A percentile compares a stretch with the other conserved stretches of the same genome.
Evolutionary conservation across 2,113 vertebrate genomes (phyloP).

Genomic region (Accipiter cooperii): DNA sequence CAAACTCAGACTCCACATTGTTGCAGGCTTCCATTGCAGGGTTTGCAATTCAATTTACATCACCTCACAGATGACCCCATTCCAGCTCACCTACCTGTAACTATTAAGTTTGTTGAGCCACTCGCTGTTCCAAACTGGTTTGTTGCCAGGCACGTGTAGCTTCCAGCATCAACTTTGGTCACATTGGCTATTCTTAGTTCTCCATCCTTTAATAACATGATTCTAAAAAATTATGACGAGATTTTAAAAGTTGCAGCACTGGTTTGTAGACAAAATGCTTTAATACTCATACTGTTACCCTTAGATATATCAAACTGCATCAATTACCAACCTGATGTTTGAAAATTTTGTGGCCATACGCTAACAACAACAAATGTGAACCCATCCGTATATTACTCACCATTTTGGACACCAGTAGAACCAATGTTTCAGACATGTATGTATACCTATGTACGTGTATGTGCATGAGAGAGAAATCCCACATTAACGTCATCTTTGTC

Average conservation of each 20-base stretch:
- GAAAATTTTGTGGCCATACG: neutral
- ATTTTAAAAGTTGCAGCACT: neutral
- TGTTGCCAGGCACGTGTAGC: slow-evolving; percentile 85
- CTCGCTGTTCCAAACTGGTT: slow-evolving; percentile 92
- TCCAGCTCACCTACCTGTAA: slow-evolving; percentile 78
- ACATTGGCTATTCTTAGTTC: slow-evolving; percentile 84
- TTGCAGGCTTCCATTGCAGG: neutral
- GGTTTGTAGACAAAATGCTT: neutral
- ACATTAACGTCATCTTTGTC: neutral
- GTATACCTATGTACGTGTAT: no score
- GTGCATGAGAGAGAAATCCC: neutral
- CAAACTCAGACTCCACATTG: neutral
- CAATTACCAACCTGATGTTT: neutral
- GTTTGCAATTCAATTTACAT: neutral
- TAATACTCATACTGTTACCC: neutral
- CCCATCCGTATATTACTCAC: fast-evolving
- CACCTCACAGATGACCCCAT: no score
- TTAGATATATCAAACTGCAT: neutral
- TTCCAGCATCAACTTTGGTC: slow-evolving; percentile 82
- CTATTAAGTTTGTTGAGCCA: slow-evolving; percentile 79
- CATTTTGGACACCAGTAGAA: neutral
- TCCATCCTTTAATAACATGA: slow-evolving; percentile 79
- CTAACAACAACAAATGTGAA: neutral
- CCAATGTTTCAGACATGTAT: fast-evolving
- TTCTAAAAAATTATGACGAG: slow-evolving; percentile 59